These are phyloP conservation scores for Cerastoderma edule DNA, from an alignment of 2,888 invertebrate genomes.

Conservation along the genomic window DNA sequence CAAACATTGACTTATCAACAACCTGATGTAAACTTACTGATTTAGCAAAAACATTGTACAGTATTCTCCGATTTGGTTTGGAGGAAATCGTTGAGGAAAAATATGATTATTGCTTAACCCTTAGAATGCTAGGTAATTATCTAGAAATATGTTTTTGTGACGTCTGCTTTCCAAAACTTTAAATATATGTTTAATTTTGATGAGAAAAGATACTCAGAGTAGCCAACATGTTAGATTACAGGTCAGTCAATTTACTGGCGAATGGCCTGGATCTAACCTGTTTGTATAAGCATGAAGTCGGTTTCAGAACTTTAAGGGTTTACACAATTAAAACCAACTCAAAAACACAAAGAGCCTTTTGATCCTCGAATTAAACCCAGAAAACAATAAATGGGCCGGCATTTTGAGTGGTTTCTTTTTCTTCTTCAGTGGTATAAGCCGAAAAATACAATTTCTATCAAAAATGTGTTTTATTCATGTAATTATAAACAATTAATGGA, in stretches of 20 bases:
- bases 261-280: not conserved
- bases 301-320: not conserved
- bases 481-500: slow-evolving; percentile 21
- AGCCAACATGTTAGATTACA: too few relatives aligned
- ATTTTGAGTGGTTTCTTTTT: not conserved
- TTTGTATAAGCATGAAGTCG: not conserved
- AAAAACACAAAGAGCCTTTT: not conserved
- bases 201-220: too few relatives aligned
- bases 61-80: too few relatives aligned
- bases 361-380: not conserved
- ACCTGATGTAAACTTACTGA: too few relatives aligned
- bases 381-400: not conserved
- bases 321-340: not conserved
- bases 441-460: slow-evolving; percentile 13
- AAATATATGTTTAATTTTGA: too few relatives aligned
- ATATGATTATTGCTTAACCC: too few relatives aligned
- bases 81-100: too few relatives aligned
- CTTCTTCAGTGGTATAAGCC: not conserved
- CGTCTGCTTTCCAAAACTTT: too few relatives aligned
- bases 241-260: not conserved
- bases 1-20: too few relatives aligned
- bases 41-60: too few relatives aligned
- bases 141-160: too few relatives aligned
- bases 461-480: slow-evolving; percentile 15
- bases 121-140: too few relatives aligned